Evolutionary conservation across 2,113 vertebrate genomes (phyloP).

Genomic region (Mellivora capensis): DNA sequence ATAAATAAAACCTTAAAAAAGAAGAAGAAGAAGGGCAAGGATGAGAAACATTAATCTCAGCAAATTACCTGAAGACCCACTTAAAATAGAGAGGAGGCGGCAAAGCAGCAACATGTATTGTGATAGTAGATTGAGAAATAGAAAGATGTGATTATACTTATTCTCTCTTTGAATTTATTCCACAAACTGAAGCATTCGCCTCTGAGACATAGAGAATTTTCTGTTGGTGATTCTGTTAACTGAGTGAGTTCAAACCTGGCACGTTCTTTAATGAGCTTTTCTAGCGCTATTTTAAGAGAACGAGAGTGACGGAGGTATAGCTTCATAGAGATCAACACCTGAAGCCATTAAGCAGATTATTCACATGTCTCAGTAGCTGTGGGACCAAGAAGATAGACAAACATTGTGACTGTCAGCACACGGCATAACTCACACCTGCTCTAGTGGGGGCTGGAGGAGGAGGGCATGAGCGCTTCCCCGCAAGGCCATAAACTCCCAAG

Average conservation of each 20-base stretch:
- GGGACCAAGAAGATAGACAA: not conserved
- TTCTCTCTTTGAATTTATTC: not conserved
- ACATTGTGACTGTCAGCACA: no score
- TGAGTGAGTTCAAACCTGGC: not conserved
- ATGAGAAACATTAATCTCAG: not conserved
- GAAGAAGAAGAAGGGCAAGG: not conserved
- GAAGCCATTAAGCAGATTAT: not conserved
- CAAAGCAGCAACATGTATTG: not conserved
- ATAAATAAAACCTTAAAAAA: no score
- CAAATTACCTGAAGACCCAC: not conserved
- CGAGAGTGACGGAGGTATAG: not conserved
- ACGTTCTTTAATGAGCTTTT: not conserved
- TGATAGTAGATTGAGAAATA: not conserved
- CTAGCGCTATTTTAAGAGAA: not conserved
- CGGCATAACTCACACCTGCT: not conserved
- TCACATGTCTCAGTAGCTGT: not conserved
- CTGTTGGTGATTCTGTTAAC: not conserved
- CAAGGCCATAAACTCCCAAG: not conserved
- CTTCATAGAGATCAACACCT: not conserved
- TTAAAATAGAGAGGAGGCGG: not conserved
- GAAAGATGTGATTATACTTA: not conserved
- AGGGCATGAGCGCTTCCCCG: accelerated
- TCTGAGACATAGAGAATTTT: not conserved
- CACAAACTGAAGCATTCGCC: not conserved
- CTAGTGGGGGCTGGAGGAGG: not conserved